Percentiles rank a stretch among this genome's conserved stretches.
These are phyloP conservation scores for Oreochromis tanganicae DNA, from an alignment of 2,113 vertebrate species.

Conservation along the genomic window DNA sequence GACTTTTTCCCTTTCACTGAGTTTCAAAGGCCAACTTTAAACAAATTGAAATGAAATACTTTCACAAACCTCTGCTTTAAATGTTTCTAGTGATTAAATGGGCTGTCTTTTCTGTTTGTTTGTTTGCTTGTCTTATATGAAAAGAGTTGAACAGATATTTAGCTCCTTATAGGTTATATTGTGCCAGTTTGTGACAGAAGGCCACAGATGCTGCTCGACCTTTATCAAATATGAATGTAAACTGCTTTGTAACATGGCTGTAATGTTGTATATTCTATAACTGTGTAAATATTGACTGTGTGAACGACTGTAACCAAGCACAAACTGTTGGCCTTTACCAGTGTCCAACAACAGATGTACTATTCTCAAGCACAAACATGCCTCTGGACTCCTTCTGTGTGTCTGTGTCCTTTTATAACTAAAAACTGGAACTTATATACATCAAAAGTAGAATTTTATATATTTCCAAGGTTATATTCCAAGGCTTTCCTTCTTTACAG, in stretches of 20 bases:
- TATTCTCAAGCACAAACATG: conserved; percentile 23
- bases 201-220: conserved; percentile 1
- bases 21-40: neutral
- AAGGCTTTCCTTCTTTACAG: neutral
- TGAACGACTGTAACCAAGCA: conserved; percentile 43
- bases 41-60: neutral
- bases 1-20: neutral
- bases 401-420: neutral
- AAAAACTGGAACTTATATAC: neutral
- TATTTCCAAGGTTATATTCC: neutral
- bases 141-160: neutral
- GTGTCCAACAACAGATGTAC: conserved; percentile 26
- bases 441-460: neutral
- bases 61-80: neutral
- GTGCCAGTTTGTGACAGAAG: neutral
- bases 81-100: neutral
- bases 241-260: conserved; percentile 29
- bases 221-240: conserved; percentile 53
- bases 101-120: neutral
- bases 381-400: neutral
- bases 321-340: conserved; percentile 26
- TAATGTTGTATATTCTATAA: conserved; percentile 9
- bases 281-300: conserved; percentile 32
- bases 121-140: neutral
- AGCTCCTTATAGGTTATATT: neutral